A percentile compares a stretch with the other conserved stretches of the same genome.
Conservation (phyloP, 1,140 invertebrate species). For the Ceratina australensis region DNA sequence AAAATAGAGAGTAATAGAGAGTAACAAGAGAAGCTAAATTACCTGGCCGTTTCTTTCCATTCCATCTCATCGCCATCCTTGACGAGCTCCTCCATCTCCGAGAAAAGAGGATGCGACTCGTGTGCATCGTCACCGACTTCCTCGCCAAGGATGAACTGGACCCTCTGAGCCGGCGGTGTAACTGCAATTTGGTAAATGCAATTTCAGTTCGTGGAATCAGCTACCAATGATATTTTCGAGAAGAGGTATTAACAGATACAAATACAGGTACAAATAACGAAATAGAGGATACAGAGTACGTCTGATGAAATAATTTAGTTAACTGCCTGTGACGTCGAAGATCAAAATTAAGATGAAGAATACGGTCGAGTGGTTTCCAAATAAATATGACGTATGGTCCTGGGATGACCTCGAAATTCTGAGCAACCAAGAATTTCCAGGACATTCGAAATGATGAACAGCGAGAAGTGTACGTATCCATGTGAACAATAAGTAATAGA, state of each 20-base stretch:
- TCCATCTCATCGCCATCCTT: conserved; percentile 93
- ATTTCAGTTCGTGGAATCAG: not conserved
- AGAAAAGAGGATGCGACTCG: conserved; percentile 93
- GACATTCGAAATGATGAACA: not conserved
- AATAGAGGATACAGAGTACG: too few relatives aligned
- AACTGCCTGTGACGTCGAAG: too few relatives aligned
- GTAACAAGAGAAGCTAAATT: conserved; percentile 13
- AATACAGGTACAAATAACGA: not conserved
- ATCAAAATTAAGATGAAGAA: too few relatives aligned
- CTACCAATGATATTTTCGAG: too few relatives aligned
- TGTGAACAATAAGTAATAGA: too few relatives aligned
- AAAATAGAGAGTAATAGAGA: too few relatives aligned
- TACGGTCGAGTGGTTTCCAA: not conserved
- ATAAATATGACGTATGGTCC: not conserved
- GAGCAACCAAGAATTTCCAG: too few relatives aligned
- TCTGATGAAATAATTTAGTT: too few relatives aligned
- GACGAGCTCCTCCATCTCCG: conserved; percentile 96
- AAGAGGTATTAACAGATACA: not conserved
- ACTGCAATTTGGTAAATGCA: conserved; percentile 81
- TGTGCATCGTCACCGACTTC: conserved; percentile 92
- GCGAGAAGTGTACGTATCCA: not conserved
- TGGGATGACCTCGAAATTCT: not conserved
- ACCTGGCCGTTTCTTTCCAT: conserved; percentile 98
- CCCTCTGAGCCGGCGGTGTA: conserved; percentile 92
- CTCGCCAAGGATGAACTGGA: conserved; percentile 97